A percentile compares a stretch with the other conserved stretches of the same genome.
These are phyloP conservation scores for Hylia prasina DNA, from an alignment of 2,113 vertebrate genomes.

Conservation along the genomic window DNA sequence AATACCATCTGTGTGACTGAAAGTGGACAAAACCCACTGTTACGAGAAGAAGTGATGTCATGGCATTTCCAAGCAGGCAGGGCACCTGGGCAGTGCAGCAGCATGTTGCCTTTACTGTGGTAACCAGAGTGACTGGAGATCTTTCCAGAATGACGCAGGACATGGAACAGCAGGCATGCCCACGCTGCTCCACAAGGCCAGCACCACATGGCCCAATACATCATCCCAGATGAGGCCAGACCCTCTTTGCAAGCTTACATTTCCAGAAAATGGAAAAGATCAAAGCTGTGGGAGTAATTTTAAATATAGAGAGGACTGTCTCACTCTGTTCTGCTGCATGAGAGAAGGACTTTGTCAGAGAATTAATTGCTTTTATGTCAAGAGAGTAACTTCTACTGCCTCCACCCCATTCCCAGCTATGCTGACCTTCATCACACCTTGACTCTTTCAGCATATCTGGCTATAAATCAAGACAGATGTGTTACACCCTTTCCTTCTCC, in stretches of 20 bases:
- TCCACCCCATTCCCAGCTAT: neutral
- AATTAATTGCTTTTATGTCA: conserved; percentile 8
- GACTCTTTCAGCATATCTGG: neutral
- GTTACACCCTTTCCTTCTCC: conserved; percentile 23
- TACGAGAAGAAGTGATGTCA: neutral
- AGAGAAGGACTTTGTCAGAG: neutral
- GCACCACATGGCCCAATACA: conserved; percentile 8
- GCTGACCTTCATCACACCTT: conserved; percentile 29
- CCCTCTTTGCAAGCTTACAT: neutral
- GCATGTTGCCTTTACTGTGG: neutral
- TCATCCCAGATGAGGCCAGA: conserved; percentile 19
- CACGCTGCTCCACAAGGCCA: neutral
- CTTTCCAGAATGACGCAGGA: neutral
- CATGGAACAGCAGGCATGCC: neutral
- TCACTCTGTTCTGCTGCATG: neutral
- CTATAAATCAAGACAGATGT: neutral
- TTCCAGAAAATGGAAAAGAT: conserved; percentile 38
- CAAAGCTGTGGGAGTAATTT: conserved; percentile 24
- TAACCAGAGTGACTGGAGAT: neutral
- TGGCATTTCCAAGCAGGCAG: neutral
- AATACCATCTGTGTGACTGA: neutral
- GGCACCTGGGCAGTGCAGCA: neutral
- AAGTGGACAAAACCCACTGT: neutral
- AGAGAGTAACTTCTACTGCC: neutral
- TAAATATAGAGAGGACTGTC: neutral